phyloP scores from a whole-genome alignment of 2,797 vertebrate genomes.

The Cossypha niveicapilla region DNA sequence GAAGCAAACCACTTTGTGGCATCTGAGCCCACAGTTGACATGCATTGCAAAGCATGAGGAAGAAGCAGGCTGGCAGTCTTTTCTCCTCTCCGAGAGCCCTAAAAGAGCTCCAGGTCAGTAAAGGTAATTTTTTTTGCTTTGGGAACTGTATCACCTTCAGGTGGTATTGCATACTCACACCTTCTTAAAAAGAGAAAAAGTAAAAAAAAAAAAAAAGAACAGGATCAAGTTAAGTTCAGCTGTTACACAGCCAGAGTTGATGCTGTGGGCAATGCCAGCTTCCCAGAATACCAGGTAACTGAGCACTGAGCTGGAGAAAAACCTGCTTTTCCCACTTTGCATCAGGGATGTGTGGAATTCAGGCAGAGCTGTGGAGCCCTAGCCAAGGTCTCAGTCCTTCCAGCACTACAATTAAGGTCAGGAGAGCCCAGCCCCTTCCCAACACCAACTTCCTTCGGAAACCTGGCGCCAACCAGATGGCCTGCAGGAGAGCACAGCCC shows the following conservation, averaged over 20 bases:
- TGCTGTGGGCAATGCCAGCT: background rate
- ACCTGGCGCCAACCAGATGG: background rate
- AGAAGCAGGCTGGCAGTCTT: background rate
- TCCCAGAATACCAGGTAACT: background rate
- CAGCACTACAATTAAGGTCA: background rate
- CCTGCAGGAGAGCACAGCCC: background rate
- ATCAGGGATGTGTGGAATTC: background rate
- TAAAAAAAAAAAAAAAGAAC: background rate
- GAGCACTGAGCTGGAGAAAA: background rate
- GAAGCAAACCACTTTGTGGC: background rate
- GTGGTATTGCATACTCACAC: background rate
- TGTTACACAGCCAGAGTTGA: background rate
- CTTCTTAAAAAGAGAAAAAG: background rate
- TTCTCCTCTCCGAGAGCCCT: accelerated
- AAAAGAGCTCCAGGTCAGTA: background rate
- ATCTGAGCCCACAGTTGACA: background rate
- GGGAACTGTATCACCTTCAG: background rate
- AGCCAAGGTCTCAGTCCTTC: background rate
- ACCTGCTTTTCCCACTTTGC: background rate
- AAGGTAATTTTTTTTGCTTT: background rate
- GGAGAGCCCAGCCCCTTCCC: background rate
- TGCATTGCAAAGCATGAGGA: background rate
- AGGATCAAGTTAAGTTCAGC: background rate
- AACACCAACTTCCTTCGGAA: conserved; percentile 35
- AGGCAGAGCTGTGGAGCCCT: background rate